These are phyloP conservation scores for Dipodomys spectabilis DNA, from an alignment of 2,113 vertebrate species.

Conservation along the genomic window DNA sequence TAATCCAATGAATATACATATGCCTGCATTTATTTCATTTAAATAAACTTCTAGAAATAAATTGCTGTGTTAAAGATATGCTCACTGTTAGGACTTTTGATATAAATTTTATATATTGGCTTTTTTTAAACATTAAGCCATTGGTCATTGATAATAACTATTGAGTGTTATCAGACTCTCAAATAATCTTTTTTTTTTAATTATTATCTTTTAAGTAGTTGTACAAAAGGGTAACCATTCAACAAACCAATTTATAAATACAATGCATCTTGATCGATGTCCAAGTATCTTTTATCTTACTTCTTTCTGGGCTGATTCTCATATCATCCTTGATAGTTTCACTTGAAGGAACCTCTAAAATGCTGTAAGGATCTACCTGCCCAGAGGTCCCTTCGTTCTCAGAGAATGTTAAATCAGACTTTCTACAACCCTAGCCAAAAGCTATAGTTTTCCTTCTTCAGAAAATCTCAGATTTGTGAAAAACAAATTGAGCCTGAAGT, in stretches of 20 bases:
- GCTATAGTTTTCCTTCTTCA: not conserved
- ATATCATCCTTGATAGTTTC: not conserved
- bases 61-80: not conserved
- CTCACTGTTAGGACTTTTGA: not conserved
- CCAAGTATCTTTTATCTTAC: not conserved
- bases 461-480: not conserved
- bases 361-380: not conserved
- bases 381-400: not conserved
- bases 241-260: too few species aligned
- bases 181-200: too few species aligned
- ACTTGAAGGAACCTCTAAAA: not conserved
- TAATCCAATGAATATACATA: not conserved
- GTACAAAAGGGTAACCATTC: too few species aligned
- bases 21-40: not conserved
- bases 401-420: not conserved
- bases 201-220: too few species aligned
- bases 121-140: not conserved
- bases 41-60: conserved; percentile 24
- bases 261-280: too few species aligned
- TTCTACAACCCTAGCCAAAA: not conserved
- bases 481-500: not conserved
- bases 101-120: not conserved
- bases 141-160: not conserved
- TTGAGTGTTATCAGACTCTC: not conserved
- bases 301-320: not conserved